Conservation (phyloP, 2,888 invertebrate genomes). For the Athalia cordata region DNA sequence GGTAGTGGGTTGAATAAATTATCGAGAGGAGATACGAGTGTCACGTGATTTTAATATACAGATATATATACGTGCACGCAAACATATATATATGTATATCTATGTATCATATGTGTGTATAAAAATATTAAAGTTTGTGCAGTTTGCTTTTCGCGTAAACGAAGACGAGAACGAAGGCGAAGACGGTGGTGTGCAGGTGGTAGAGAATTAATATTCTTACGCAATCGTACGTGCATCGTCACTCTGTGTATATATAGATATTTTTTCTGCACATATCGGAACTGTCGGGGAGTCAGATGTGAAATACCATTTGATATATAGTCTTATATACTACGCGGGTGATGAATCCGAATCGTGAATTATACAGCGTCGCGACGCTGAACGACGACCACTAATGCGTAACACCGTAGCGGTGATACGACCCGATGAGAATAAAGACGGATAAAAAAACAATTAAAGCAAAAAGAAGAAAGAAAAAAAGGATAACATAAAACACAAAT, state of each 20-base stretch:
- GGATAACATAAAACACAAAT: too few relatives aligned
- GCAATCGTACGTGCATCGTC: background rate
- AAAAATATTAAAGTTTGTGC: too few relatives aligned
- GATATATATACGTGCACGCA: background rate
- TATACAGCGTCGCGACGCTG: slow-evolving; percentile 3
- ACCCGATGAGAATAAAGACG: background rate
- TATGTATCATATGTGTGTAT: too few relatives aligned
- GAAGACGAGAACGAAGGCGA: too few relatives aligned
- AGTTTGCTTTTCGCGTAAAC: too few relatives aligned
- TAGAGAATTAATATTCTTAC: background rate
- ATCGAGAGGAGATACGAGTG: background rate
- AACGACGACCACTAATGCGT: background rate
- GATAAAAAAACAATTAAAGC: background rate
- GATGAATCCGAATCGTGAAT: background rate
- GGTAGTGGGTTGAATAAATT: slow-evolving; percentile 12
- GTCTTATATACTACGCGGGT: background rate
- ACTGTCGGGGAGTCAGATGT: background rate
- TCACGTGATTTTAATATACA: slow-evolving; percentile 23
- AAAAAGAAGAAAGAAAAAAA: background rate
- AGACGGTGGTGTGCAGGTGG: too few relatives aligned
- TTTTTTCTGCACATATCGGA: slow-evolving; percentile 1
- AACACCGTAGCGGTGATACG: too few relatives aligned
- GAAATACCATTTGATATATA: slow-evolving; percentile 13
- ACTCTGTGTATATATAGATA: background rate
- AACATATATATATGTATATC: too few relatives aligned